These are phyloP conservation scores for Arctopsyche grandis DNA, from an alignment of 1,140 invertebrate genomes.

Conservation along the genomic window DNA sequence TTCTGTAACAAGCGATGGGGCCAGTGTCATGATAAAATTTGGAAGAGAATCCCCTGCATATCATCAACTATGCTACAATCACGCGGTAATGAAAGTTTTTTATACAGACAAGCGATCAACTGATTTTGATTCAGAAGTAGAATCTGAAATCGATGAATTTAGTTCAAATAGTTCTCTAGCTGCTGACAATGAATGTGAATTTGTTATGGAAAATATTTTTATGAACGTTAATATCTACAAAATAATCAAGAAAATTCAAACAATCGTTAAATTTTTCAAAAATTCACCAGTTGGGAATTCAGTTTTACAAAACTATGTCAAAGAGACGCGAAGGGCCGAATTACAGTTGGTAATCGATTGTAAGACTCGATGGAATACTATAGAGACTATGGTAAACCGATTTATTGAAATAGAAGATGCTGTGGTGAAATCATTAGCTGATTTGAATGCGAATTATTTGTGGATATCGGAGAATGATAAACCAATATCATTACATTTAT, in stretches of 20 bases:
- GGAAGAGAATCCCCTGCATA: background rate
- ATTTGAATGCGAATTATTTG: background rate
- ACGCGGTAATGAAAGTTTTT: background rate
- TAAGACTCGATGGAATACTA: constrained; percentile 4
- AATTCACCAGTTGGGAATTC: background rate
- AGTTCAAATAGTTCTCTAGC: background rate
- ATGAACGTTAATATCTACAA: background rate
- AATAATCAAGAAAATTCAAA: background rate
- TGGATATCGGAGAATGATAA: background rate
- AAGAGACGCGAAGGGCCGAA: background rate
- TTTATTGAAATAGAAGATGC: background rate
- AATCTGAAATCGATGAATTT: background rate
- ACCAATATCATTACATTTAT: background rate
- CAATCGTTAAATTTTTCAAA: constrained; percentile 11
- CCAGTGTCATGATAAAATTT: background rate
- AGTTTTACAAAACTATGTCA: constrained; percentile 2
- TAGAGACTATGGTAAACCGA: background rate
- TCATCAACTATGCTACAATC: constrained; percentile 3
- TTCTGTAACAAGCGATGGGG: background rate
- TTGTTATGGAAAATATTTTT: background rate
- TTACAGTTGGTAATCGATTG: background rate
- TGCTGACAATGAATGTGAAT: background rate
- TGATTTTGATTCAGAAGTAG: background rate
- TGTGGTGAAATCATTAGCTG: background rate
- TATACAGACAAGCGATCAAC: background rate